Conservation (phyloP, 2,888 invertebrate genomes). For the Lampropteryx suffumata region DNA sequence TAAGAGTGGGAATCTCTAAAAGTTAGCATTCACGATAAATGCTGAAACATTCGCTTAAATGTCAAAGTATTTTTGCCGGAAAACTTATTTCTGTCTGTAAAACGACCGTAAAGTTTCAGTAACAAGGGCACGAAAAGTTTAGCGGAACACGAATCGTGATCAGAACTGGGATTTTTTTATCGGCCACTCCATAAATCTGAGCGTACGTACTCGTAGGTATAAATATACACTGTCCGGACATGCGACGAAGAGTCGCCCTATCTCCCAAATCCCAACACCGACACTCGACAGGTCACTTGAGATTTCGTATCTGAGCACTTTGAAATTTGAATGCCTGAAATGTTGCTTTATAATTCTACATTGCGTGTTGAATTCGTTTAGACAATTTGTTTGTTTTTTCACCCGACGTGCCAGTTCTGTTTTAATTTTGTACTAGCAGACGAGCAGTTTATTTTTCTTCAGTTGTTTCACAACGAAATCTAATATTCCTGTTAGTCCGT, state of each 20-base stretch:
- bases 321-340: constrained; percentile 19
- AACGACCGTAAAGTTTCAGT: constrained; percentile 22
- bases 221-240: constrained; percentile 49
- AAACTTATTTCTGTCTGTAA: constrained; percentile 21
- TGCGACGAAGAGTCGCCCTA: constrained; percentile 30
- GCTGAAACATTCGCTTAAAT: not conserved
- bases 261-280: no score
- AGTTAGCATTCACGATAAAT: not conserved
- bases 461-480: no score
- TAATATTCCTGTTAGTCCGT: no score
- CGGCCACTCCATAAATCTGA: constrained; percentile 18
- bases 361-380: not conserved
- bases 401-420: not conserved
- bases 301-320: constrained; percentile 20
- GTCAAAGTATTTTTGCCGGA: constrained; percentile 21
- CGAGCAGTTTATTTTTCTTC: not conserved
- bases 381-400: not conserved
- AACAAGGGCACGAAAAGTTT: constrained; percentile 25
- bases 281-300: constrained; percentile 37
- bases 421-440: not conserved
- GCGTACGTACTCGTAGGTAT: constrained; percentile 35
- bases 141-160: not conserved
- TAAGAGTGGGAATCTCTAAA: not conserved
- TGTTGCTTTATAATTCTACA: not conserved
- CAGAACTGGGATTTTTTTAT: constrained; percentile 8